Evolutionary conservation across 2,797 vertebrate species (phyloP), one percentile per base, ranked within the genome.

Genomic region (Poecilia velifera): DNA sequence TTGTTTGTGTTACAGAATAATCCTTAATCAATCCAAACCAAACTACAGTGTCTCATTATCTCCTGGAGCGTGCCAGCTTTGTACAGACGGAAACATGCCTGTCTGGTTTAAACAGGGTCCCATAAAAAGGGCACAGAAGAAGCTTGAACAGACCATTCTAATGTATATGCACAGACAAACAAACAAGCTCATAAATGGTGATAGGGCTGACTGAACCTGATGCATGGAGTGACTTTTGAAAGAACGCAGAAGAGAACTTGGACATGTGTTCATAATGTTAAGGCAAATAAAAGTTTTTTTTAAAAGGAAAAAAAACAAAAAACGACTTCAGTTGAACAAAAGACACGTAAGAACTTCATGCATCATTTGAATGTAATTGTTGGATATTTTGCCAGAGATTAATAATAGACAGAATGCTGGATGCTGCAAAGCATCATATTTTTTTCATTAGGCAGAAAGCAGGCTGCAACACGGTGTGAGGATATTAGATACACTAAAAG

Each of bases 1-100:
- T 91, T 94, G 90, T 94, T 94, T 95, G 92, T 94, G 85, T 94
- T 92, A 76, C 90, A 91, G 89, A 94, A 93, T 93, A 94, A 94
- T 95, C 91, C 91, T 91, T 93, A 93, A 94, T 94, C 91, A 95
- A 92, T 90, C 91, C 89, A 91, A 93, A 93, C 91, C 90, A 76
- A 92, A 84, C 87, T 86, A 80, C 82, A 85, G 89, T 90, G 90
- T 92, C 77, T 92, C 86, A 93, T 95, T 94, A 94, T 91, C 87
- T 90, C 51, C 84, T 73, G 79, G 89, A 88, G 77, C 76, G 71
- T 91, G 93, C 93, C 94, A 94, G 89, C 75, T 90, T 92, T 91
- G 91, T 90, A 72, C 86, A 84, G 72, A 76, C 77, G 85, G 80
- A 87, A 88, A 66, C 64, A 77, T 85, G 83, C 78, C 66, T 88